Base-by-base conservation (phyloP, 2,888 invertebrate species). In the Hirtodrosophila confusa region DNA sequence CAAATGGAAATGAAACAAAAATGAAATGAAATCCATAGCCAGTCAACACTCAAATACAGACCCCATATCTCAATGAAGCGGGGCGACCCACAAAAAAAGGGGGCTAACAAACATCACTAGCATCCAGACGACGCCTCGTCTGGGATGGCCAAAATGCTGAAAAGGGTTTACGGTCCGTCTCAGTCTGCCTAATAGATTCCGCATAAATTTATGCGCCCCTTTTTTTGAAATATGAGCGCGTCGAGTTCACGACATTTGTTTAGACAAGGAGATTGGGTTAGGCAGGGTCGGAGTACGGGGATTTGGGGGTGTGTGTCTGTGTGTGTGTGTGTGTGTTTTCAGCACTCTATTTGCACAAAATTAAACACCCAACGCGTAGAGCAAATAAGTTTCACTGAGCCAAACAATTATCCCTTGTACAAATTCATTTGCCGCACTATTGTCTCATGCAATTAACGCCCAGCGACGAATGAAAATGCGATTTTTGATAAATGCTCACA, bases 181-280 rank as follows among this genome's bases (percentile, higher is more conserved):
- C 62, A 36, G 5, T 35, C 31, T 63, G 74, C 55, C 88, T 83
- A 88, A 83, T 83, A 83, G 83, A 83, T 83, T 83, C 78, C 75
- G 87, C 78, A 83, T 87, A 83, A 88, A 83, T 88, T 83, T 88
- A 87, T 82, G 88, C 88, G 88, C 86, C 83, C 88, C 78, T 85
- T 83, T 85, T 88, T 51, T 68, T 85, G 88, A 88, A 83, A 83
- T 83, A 87, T 85, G 88, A 83, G 68, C 72, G 44, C 79, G 71
- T 56, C 66, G 88, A 85, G 83, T 83, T 83, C 83, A 83, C 72
- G 88, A 88, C 89, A 88, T 83, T 83, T 83, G 88, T 85, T 83
- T 88, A 78, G 85, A 86, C 78, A 84, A 66, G 56, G 43, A 56
- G 67, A 39, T 58, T 62, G 54, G n/a, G 11, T 41, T 31, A 31